Conservation (phyloP, 2,888 invertebrate species). For the Volucella bombylans region DNA sequence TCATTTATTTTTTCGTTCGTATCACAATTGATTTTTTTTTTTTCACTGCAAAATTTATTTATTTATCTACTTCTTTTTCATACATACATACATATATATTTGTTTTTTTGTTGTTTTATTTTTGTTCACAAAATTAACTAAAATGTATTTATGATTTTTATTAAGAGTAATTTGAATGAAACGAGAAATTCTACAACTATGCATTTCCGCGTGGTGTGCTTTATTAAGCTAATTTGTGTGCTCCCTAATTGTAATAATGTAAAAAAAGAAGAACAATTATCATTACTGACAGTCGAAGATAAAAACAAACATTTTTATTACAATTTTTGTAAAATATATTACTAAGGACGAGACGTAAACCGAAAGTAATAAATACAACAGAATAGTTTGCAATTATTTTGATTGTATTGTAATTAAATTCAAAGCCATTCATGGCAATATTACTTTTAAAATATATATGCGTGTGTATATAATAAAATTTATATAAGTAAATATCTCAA, state of each 20-base stretch:
- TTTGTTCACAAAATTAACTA: conserved; percentile 8
- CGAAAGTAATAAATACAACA: not conserved
- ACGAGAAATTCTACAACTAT: conserved; percentile 43
- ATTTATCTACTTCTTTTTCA: conserved; percentile 26
- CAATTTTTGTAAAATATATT: conserved; percentile 1
- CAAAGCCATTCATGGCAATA: conserved; percentile 16
- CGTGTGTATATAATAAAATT: conserved; percentile 30
- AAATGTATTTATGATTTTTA: conserved; percentile 9
- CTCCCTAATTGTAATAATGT: conserved; percentile 16
- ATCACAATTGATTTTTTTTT: conserved; percentile 52
- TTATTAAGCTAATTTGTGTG: conserved; percentile 52
- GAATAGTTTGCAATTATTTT: conserved; percentile 16
- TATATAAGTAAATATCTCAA: conserved; percentile 61
- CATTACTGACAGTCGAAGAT: conserved; percentile 15
- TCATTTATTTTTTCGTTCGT: conserved; percentile 39
- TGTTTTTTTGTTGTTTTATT: not conserved
- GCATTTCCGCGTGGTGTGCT: conserved; percentile 35
- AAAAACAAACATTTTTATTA: not conserved
- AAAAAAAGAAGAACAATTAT: conserved; percentile 24
- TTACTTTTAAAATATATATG: conserved; percentile 43
- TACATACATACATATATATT: not conserved
- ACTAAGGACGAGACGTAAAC: not conserved
- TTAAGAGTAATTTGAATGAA: conserved; percentile 34
- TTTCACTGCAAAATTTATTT: conserved; percentile 49
- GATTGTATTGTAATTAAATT: conserved; percentile 35